Conservation (phyloP, 2,113 vertebrate species). For the Galbula dea region DNA sequence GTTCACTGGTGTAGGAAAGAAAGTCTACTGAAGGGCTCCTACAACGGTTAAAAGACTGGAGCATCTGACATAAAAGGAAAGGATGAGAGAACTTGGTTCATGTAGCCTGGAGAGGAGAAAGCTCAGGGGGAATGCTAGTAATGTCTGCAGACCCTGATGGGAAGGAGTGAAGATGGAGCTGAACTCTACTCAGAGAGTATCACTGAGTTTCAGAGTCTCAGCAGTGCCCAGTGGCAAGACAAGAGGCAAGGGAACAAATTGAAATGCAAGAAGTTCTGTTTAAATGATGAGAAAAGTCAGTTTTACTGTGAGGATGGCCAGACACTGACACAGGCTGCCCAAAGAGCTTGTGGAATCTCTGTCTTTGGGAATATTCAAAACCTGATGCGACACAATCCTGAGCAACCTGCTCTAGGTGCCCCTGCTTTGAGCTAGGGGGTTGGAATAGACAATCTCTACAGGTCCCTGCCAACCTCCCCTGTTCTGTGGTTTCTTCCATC, state of each 20-base stretch:
- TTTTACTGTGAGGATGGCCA: background rate
- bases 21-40: background rate
- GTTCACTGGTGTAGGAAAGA: background rate
- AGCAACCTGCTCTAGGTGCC: background rate
- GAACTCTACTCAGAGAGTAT: background rate
- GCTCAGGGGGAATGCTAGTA: background rate
- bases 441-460: background rate
- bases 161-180: background rate
- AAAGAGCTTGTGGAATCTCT: background rate
- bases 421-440: background rate
- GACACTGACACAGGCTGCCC: background rate
- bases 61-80: background rate
- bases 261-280: background rate
- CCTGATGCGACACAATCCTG: background rate
- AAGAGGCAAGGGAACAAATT: background rate
- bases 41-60: fast-evolving
- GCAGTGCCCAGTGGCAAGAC: background rate
- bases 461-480: background rate
- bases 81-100: background rate
- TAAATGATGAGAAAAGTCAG: background rate
- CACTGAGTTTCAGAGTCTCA: background rate
- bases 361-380: background rate
- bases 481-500: background rate
- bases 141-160: background rate
- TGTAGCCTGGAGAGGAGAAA: background rate